Evolutionary conservation across 2,888 invertebrate genomes (phyloP).

Genomic region (Machimus atricapillus): DNA sequence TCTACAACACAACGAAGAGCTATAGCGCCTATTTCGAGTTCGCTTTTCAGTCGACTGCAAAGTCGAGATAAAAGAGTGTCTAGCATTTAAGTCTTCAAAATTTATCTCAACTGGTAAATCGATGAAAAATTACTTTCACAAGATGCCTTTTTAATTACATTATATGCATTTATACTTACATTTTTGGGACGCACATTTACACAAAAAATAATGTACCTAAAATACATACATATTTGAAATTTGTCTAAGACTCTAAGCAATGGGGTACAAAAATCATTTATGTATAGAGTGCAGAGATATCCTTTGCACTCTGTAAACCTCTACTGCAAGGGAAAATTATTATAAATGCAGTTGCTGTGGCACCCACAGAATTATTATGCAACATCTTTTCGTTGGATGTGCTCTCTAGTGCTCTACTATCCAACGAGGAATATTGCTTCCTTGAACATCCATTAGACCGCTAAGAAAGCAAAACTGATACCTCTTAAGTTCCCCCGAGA

Average conservation of each 20-base stretch:
- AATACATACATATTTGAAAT: not conserved
- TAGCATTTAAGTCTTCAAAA: not conserved
- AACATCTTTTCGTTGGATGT: not conserved
- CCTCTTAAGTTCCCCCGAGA: not conserved
- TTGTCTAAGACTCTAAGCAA: too few species aligned
- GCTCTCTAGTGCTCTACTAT: not conserved
- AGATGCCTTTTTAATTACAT: not conserved
- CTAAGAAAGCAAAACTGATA: not conserved
- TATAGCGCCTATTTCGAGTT: not conserved
- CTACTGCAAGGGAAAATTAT: not conserved
- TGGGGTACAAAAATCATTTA: not conserved
- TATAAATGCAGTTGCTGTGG: too few species aligned
- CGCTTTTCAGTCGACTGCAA: not conserved
- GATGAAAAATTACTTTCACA: not conserved
- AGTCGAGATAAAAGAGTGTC: not conserved
- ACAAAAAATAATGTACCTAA: not conserved
- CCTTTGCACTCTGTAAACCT: not conserved
- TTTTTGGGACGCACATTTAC: too few species aligned
- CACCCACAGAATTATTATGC: not conserved
- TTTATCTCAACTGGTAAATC: not conserved
- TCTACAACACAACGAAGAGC: not conserved
- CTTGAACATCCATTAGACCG: not conserved
- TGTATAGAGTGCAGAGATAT: not conserved
- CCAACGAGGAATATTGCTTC: not conserved
- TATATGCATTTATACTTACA: not conserved